These are phyloP conservation scores for Todiramphus chloris DNA, from an alignment of 2,113 vertebrate genomes.

Conservation along the genomic window DNA sequence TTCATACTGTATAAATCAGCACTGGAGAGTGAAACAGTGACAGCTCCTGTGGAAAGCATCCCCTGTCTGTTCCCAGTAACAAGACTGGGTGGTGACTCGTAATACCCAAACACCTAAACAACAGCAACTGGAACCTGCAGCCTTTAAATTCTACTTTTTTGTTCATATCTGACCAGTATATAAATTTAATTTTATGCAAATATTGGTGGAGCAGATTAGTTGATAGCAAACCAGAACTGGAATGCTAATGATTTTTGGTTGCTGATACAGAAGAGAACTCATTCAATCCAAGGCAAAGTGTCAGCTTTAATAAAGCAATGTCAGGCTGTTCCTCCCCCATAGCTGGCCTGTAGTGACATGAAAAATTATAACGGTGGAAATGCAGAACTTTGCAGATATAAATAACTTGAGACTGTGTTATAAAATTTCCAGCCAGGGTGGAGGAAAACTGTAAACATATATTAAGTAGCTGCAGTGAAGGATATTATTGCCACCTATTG, in stretches of 20 bases:
- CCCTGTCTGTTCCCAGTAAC: not conserved
- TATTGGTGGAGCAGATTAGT: conserved; percentile 44
- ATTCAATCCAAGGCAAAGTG: conserved; percentile 35
- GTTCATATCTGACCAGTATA: not conserved
- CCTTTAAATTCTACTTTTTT: not conserved
- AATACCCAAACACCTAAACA: not conserved
- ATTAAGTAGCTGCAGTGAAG: conserved; percentile 40
- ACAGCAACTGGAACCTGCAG: not conserved
- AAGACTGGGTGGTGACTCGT: not conserved
- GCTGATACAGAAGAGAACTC: not conserved
- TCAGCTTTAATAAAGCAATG: conserved; percentile 60
- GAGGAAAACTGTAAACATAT: conserved; percentile 3
- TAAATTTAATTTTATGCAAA: conserved; percentile 55
- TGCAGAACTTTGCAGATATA: conserved; percentile 68
- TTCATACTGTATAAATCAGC: not conserved
- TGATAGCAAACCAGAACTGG: not conserved
- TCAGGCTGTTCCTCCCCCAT: conserved; percentile 19
- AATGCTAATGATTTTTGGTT: conserved; percentile 39
- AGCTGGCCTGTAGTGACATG: conserved; percentile 58
- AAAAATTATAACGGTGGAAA: conserved; percentile 65
- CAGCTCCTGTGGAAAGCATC: not conserved
- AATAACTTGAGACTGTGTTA: conserved; percentile 58
- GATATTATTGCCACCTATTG: conserved; percentile 70
- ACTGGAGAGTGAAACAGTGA: not conserved
- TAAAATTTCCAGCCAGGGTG: conserved; percentile 40